Conservation (phyloP, 2,888 invertebrate genomes). For the Drosophila nigricruria region DNA sequence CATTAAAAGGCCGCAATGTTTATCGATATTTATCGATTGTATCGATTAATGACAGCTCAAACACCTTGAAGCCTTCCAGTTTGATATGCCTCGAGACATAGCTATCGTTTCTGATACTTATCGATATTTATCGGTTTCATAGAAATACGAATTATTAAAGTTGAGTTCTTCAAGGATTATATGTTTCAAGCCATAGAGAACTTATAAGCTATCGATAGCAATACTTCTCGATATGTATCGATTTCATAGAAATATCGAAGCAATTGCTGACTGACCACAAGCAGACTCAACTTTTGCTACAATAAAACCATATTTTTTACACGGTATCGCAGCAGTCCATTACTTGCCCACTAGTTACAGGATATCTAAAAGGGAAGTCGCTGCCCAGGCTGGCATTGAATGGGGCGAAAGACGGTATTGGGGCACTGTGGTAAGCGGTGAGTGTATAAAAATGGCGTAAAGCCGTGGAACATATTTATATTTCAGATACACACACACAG, state of each 20-base stretch:
- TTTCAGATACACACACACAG: slow-evolving; percentile 42
- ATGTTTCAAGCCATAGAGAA: too few relatives aligned
- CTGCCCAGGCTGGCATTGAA: slow-evolving; percentile 31
- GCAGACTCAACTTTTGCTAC: too few relatives aligned
- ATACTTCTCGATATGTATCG: not conserved
- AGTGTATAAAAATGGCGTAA: slow-evolving; percentile 70
- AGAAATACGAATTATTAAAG: not conserved
- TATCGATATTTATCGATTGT: too few relatives aligned
- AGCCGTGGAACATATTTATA: slow-evolving; percentile 72
- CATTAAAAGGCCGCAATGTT: too few relatives aligned
- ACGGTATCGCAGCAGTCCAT: too few relatives aligned
- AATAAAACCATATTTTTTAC: not conserved
- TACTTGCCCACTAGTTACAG: not conserved
- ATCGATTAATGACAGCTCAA: too few relatives aligned
- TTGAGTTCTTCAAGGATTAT: not conserved
- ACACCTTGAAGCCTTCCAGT: too few relatives aligned
- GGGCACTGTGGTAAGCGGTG: slow-evolving; percentile 47
- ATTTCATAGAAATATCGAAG: not conserved
- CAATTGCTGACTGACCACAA: not conserved
- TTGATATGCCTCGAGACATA: too few relatives aligned
- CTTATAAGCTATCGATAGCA: not conserved
- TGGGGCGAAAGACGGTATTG: slow-evolving; percentile 18
- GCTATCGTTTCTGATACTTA: too few relatives aligned
- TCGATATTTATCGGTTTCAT: not conserved
- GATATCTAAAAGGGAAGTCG: slow-evolving; percentile 14